Evolutionary conservation across 2,888 invertebrate species (phyloP).

Genomic region (Melitaea athalia): DNA sequence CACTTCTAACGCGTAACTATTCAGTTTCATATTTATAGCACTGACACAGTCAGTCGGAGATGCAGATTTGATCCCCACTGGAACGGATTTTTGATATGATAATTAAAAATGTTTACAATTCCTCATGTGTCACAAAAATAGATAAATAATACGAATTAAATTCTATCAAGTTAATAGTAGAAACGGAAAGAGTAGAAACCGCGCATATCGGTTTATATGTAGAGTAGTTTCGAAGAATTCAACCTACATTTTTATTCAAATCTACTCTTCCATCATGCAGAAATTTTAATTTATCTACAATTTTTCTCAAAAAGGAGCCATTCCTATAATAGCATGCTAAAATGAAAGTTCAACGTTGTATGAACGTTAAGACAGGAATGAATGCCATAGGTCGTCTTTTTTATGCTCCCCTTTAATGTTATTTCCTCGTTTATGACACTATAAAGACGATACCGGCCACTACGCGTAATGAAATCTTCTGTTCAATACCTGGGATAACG

Average conservation of each 20-base stretch:
- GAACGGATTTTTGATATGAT: no score
- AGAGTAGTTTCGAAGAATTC: background rate
- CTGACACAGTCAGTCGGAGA: no score
- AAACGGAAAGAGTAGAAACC: background rate
- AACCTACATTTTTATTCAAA: background rate
- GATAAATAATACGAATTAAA: no score
- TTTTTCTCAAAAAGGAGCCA: conserved; percentile 28
- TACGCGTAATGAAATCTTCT: conserved; percentile 81
- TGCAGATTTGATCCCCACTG: no score
- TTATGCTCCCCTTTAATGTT: conserved; percentile 77
- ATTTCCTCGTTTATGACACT: conserved; percentile 80
- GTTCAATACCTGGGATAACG: conserved; percentile 71
- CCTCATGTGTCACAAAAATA: no score
- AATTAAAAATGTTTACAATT: no score
- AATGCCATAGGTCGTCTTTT: conserved; percentile 79
- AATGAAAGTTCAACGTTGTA: conserved; percentile 55
- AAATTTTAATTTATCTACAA: conserved; percentile 6
- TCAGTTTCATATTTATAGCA: no score
- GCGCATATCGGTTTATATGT: background rate
- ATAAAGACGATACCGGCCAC: conserved; percentile 80
- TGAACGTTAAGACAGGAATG: conserved; percentile 63
- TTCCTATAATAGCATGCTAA: conserved; percentile 48
- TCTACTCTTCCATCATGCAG: conserved; percentile 1
- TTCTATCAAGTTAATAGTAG: no score
- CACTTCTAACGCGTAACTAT: no score